These are phyloP conservation scores for Halichoeres trimaculatus DNA, from an alignment of 2,113 vertebrate species.

Conservation along the genomic window DNA sequence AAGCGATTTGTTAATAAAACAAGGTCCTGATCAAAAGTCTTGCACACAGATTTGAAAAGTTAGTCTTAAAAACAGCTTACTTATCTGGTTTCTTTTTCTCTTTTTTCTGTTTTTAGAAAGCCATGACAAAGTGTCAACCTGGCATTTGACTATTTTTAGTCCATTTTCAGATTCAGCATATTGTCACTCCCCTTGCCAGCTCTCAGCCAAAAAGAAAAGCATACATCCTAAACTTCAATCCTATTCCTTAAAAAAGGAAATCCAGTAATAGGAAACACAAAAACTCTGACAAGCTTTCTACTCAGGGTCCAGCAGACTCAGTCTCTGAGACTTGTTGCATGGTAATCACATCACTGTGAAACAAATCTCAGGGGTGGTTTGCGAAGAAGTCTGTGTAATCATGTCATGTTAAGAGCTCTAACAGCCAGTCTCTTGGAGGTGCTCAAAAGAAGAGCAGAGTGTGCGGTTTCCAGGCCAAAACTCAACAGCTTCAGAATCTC, in stretches of 20 bases:
- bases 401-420: constrained; percentile 44
- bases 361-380: constrained; percentile 53
- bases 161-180: neutral
- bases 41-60: too few species aligned
- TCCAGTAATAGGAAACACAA: constrained; percentile 38
- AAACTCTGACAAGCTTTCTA: constrained; percentile 22
- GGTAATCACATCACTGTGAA: constrained; percentile 43
- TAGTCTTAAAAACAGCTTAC: too few species aligned
- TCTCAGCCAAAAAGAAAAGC: neutral
- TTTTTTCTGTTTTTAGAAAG: too few species aligned
- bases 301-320: constrained; percentile 24
- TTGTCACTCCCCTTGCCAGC: neutral
- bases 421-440: constrained; percentile 29
- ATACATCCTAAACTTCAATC: neutral
- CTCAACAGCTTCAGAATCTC: constrained; percentile 35
- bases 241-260: constrained; percentile 10
- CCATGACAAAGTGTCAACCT: neutral
- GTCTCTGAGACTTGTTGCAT: constrained; percentile 46
- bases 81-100: too few species aligned
- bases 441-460: constrained; percentile 8
- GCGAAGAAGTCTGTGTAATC: constrained; percentile 47
- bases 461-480: constrained; percentile 29
- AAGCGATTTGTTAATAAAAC: too few species aligned
- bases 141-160: neutral
- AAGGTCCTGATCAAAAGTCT: too few species aligned